Conservation (phyloP, 2,888 invertebrate genomes). For the Xestia c-nigrum region DNA sequence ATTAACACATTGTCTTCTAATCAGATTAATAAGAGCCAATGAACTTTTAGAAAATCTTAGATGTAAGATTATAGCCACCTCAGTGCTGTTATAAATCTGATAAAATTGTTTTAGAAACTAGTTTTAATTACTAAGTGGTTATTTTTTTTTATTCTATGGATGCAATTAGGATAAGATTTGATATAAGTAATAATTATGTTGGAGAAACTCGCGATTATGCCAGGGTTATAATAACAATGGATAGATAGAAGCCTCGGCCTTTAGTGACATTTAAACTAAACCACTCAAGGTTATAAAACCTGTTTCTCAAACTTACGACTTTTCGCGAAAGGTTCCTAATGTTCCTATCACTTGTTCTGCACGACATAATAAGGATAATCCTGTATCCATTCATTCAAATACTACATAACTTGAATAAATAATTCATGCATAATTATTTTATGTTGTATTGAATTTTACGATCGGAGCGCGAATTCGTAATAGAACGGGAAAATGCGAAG, state of each 20-base stretch:
- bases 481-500: not conserved
- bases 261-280: not conserved
- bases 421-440: constrained; percentile 10
- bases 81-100: constrained; percentile 15
- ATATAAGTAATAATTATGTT: constrained; percentile 17
- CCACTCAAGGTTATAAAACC: not conserved
- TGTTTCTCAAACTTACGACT: not conserved
- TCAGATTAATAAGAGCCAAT: constrained; percentile 8
- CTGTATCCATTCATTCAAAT: not conserved
- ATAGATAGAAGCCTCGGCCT: not conserved
- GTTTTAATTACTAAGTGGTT: constrained; percentile 34
- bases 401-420: constrained; percentile 3
- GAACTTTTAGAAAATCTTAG: constrained; percentile 19
- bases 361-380: constrained; percentile 1
- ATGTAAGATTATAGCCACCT: constrained; percentile 11
- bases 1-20: constrained; percentile 30
- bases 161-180: constrained; percentile 28
- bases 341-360: not conserved
- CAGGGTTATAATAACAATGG: not conserved
- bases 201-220: constrained; percentile 14
- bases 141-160: constrained; percentile 16
- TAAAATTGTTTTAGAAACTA: constrained; percentile 41
- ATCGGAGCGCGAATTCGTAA: not conserved
- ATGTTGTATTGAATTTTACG: constrained; percentile 15
- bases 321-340: not conserved